Percentiles rank a stretch among this genome's conserved stretches.
phyloP scores from a whole-genome alignment of 1,140 invertebrate genomes.

The Lamellibrachia luymesi region DNA sequence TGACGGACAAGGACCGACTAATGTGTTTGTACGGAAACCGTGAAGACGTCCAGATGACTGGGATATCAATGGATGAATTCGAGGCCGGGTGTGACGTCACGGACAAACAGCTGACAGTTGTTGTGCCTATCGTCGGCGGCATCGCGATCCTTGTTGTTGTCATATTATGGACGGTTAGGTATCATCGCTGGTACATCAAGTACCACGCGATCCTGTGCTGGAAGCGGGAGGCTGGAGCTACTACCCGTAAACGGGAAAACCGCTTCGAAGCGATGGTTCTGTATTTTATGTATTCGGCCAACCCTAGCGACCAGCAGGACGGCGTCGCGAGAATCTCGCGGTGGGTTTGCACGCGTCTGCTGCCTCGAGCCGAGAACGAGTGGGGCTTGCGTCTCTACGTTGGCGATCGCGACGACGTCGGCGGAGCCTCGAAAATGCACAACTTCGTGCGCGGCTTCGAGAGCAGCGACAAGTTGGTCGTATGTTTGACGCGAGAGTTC shows the following conservation, averaged over 20 bases:
- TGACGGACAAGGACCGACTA: not conserved
- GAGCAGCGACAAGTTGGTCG: too few species aligned
- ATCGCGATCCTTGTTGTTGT: not conserved
- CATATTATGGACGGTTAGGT: not conserved
- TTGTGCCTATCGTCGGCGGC: not conserved
- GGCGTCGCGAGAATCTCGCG: not conserved
- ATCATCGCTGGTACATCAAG: not conserved
- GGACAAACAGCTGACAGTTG: not conserved
- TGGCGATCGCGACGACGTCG: too few species aligned
- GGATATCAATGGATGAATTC: not conserved
- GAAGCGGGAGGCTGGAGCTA: too few species aligned
- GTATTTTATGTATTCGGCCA: not conserved
- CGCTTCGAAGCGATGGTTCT: not conserved
- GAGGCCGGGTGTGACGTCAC: not conserved
- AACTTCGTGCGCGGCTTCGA: too few species aligned
- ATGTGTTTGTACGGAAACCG: not conserved
- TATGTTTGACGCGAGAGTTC: too few species aligned
- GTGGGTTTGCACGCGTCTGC: too few species aligned
- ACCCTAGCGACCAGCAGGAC: not conserved
- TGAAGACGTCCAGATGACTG: not conserved
- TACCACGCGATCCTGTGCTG: not conserved
- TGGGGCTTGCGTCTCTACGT: too few species aligned
- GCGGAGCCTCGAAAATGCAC: too few species aligned
- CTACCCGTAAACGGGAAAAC: not conserved
- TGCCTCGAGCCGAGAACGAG: too few species aligned